Conservation (phyloP, 2,888 invertebrate genomes). For the Ophioninae sp. region DNA sequence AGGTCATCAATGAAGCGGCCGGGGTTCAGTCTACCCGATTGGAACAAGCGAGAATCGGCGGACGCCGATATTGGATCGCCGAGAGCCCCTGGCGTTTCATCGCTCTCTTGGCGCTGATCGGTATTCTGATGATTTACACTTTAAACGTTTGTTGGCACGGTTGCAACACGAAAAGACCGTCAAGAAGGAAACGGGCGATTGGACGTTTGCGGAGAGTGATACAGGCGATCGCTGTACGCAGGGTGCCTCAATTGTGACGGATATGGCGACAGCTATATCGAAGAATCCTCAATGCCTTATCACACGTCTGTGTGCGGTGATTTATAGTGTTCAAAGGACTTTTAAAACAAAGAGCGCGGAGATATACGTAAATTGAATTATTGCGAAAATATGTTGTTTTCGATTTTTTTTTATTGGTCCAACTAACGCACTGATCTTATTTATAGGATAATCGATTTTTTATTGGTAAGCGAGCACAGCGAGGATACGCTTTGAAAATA, state of each 20-base stretch:
- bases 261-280: not conserved
- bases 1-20: conserved; percentile 47
- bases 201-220: conserved; percentile 78
- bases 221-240: conserved; percentile 77
- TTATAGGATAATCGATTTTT: conserved; percentile 42
- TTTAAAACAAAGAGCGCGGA: conserved; percentile 14
- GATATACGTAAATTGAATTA: conserved; percentile 35
- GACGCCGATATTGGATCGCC: conserved; percentile 57
- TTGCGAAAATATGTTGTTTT: conserved; percentile 3
- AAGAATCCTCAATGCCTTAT: conserved; percentile 33
- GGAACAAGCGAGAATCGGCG: conserved; percentile 58
- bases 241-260: conserved; percentile 77
- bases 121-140: conserved; percentile 70
- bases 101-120: conserved; percentile 67
- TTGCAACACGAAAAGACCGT: conserved; percentile 73
- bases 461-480: conserved; percentile 20
- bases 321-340: conserved; percentile 8
- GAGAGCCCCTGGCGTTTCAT: conserved; percentile 71
- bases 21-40: conserved; percentile 49
- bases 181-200: conserved; percentile 76
- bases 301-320: not conserved
- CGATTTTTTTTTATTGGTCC: conserved; percentile 3
- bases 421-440: conserved; percentile 57
- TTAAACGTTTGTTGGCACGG: conserved; percentile 72
- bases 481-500: conserved; percentile 42